phyloP scores from a whole-genome alignment of 1,140 invertebrate species.

The Polypedilum vanderplanki region DNA sequence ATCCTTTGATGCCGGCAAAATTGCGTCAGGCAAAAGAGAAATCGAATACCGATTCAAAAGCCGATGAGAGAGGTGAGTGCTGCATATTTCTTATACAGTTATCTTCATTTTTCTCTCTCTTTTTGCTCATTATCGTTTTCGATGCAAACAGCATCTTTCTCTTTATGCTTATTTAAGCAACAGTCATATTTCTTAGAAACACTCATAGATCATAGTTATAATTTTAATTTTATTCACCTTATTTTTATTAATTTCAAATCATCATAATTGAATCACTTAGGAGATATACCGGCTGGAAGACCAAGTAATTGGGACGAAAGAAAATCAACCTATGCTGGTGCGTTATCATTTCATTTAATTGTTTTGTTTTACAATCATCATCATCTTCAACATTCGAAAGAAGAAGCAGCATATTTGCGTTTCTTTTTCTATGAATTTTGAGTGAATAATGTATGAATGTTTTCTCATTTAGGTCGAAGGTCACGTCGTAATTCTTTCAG shows the following conservation, averaged over 20 bases:
- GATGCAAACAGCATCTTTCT: background rate
- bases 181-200: slow-evolving; percentile 23
- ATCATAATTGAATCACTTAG: slow-evolving; percentile 32
- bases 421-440: background rate
- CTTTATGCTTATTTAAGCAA: slow-evolving; percentile 27
- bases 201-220: too few species aligned
- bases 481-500: slow-evolving; percentile 76
- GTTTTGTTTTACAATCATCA: background rate
- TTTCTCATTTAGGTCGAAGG: slow-evolving; percentile 48
- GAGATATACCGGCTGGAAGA: slow-evolving; percentile 62
- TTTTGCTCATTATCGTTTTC: background rate
- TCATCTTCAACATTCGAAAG: background rate
- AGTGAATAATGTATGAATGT: background rate
- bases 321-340: slow-evolving; percentile 66
- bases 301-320: slow-evolving; percentile 76
- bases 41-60: slow-evolving; percentile 54
- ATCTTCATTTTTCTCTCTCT: slow-evolving; percentile 28
- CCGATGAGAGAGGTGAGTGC: slow-evolving; percentile 50
- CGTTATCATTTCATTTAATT: slow-evolving; percentile 29
- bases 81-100: slow-evolving; percentile 21
- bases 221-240: too few species aligned
- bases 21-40: slow-evolving; percentile 55
- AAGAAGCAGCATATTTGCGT: background rate
- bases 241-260: too few species aligned
- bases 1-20: slow-evolving; percentile 50